Evolutionary conservation across 2,113 vertebrate genomes (phyloP).

Genomic region (Callocephalon fimbriatum): DNA sequence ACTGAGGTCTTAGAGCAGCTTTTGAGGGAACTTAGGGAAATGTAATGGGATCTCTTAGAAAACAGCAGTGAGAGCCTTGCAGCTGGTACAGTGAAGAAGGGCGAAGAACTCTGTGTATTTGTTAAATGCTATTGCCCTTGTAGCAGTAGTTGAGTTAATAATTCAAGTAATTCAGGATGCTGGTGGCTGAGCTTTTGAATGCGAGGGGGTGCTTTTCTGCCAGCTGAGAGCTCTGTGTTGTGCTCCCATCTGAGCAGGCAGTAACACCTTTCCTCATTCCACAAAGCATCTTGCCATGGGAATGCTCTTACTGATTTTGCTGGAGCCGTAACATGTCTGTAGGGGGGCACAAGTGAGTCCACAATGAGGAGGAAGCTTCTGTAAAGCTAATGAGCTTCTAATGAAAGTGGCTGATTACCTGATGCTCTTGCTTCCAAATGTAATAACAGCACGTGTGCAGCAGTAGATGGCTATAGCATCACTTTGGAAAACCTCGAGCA

Average conservation of each 20-base stretch:
- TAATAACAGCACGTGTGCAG: rapidly evolving
- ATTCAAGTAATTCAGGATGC: not conserved
- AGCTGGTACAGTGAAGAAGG: not conserved
- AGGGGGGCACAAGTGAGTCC: not conserved
- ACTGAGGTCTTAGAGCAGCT: not conserved
- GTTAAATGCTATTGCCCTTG: not conserved
- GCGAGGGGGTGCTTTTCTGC: not conserved
- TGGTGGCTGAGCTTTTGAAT: not conserved
- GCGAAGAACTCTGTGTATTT: not conserved
- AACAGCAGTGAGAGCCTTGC: not conserved
- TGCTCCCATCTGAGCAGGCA: not conserved
- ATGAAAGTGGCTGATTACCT: not conserved
- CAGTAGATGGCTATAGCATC: not conserved
- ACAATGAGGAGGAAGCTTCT: not conserved
- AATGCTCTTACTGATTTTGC: not conserved
- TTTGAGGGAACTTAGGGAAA: constrained; percentile 13
- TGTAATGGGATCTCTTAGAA: not conserved
- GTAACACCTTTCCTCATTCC: not conserved
- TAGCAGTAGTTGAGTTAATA: not conserved
- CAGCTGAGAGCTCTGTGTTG: not conserved
- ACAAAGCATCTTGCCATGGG: not conserved
- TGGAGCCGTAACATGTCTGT: not conserved
- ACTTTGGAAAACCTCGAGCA: not conserved
- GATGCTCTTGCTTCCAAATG: not conserved
- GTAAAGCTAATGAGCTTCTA: not conserved